A percentile compares a stretch with the other conserved stretches of the same genome.
phyloP scores from a whole-genome alignment of 2,888 invertebrate species.

The Phengaris alcon region DNA sequence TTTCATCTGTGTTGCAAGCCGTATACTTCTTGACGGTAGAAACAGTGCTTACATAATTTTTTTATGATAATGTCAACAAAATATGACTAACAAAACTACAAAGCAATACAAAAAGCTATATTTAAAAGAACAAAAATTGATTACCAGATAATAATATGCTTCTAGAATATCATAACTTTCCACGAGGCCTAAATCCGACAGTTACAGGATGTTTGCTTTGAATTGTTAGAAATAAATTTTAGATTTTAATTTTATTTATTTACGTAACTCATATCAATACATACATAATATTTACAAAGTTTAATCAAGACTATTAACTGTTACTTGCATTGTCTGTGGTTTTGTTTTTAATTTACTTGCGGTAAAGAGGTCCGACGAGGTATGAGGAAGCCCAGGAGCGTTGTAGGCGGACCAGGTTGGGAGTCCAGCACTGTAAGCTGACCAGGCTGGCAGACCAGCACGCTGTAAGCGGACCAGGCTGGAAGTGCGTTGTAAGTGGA shows the following conservation, averaged over 20 bases:
- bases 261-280: background rate
- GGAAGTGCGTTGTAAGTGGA: background rate
- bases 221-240: background rate
- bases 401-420: conserved; percentile 36
- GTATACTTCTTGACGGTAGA: too few species aligned
- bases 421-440: conserved; percentile 38
- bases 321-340: background rate
- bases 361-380: conserved; percentile 25
- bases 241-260: background rate
- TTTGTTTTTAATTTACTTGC: background rate
- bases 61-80: too few species aligned
- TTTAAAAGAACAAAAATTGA: too few species aligned
- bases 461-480: background rate
- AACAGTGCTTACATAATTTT: too few species aligned
- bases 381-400: conserved; percentile 21
- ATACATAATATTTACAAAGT: background rate
- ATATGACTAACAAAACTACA: too few species aligned
- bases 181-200: too few species aligned
- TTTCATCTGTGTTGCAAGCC: too few species aligned
- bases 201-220: background rate
- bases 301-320: conserved; percentile 7
- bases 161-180: background rate
- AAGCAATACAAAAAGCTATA: too few species aligned
- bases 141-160: too few species aligned
- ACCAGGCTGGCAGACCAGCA: background rate